Percentiles rank a stretch among this genome's conserved stretches.
Evolutionary conservation across 2,113 vertebrate genomes (phyloP).

Genomic region (Plecturocebus donacophilus): DNA sequence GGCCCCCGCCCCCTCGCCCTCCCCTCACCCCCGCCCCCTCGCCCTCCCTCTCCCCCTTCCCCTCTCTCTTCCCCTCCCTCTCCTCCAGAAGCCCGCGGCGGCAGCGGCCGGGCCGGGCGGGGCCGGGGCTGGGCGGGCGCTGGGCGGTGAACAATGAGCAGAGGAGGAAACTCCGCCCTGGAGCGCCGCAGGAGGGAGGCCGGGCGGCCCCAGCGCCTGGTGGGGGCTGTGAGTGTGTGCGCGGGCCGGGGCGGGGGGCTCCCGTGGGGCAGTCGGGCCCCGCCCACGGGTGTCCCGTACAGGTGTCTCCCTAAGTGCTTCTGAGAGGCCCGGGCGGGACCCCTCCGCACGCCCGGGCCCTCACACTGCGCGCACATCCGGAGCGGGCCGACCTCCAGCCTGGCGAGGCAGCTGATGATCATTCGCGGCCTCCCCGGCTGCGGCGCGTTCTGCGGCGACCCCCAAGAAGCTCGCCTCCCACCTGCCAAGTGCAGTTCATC

Average conservation of each 20-base stretch:
- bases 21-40: constrained; percentile 25
- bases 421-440: neutral
- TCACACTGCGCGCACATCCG: neutral
- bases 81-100: constrained; percentile 25
- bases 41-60: neutral
- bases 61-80: constrained; percentile 40
- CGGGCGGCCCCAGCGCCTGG: neutral
- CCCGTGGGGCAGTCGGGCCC: fast-evolving
- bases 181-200: constrained; percentile 56
- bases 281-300: neutral
- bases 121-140: constrained; percentile 65
- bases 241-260: neutral
- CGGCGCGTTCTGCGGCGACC: neutral
- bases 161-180: constrained; percentile 78
- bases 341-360: neutral
- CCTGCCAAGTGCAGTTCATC: neutral
- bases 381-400: neutral
- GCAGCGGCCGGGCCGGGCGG: constrained; percentile 34
- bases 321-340: neutral
- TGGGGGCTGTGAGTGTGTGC: neutral
- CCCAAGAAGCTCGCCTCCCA: neutral
- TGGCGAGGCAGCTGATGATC: neutral
- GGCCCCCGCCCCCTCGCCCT: neutral
- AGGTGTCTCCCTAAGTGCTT: neutral
- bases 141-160: constrained; percentile 75